phyloP scores from a whole-genome alignment of 2,113 vertebrate species.

The Psammodynastes pulverulentus region DNA sequence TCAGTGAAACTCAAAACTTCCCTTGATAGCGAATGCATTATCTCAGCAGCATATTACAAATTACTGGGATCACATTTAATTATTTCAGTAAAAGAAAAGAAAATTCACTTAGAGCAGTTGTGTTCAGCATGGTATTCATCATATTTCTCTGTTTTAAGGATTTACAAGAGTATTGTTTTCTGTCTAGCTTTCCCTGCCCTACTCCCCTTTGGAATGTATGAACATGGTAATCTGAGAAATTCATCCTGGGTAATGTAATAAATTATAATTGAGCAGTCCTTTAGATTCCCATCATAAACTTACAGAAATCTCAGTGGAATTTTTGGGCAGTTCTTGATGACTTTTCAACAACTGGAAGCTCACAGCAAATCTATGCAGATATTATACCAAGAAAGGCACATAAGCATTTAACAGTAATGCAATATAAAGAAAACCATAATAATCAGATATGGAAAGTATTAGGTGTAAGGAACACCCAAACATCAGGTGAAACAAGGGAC shows the following conservation, averaged over 20 bases:
- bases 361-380: background rate
- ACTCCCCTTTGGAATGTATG: conserved; percentile 41
- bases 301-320: background rate
- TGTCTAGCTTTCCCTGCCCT: conserved; percentile 1
- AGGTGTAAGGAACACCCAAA: background rate
- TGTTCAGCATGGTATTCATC: conserved; percentile 49
- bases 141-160: conserved; percentile 50
- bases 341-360: background rate
- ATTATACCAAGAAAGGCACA: background rate
- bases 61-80: conserved; percentile 54
- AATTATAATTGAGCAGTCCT: background rate
- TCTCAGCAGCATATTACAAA: conserved; percentile 62
- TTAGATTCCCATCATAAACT: background rate
- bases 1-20: conserved; percentile 63
- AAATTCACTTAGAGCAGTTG: conserved; percentile 55
- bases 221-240: conserved; percentile 7
- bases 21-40: conserved; percentile 59
- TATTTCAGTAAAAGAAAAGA: conserved; percentile 34
- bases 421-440: background rate
- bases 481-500: background rate
- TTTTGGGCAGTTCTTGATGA: background rate
- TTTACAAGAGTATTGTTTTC: background rate
- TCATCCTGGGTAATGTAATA: background rate
- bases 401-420: background rate
- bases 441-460: background rate